Conservation (phyloP, 2,113 vertebrate genomes). For the Motacilla alba region DNA sequence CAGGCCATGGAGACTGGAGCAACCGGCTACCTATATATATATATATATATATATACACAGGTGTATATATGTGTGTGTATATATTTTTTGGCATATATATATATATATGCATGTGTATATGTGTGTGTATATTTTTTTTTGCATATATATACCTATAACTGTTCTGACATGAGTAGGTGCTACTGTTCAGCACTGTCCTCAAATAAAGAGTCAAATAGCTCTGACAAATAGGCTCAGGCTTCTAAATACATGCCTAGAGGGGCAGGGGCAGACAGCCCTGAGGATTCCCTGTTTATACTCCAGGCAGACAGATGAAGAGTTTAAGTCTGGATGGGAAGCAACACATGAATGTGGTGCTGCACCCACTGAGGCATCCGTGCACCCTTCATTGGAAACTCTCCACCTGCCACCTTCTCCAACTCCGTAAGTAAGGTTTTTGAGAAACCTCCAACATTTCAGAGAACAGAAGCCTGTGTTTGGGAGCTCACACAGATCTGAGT, state of each 20-base stretch:
- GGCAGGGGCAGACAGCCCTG: not conserved
- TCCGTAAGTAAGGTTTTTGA: not conserved
- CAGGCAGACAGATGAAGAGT: not conserved
- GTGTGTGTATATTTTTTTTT: accelerated
- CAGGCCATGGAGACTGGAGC: accelerated
- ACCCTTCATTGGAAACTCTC: not conserved
- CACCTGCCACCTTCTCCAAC: not conserved
- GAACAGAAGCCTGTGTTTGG: not conserved
- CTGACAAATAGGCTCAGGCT: not conserved
- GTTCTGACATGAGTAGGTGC: not conserved
- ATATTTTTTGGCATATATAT: too few species aligned
- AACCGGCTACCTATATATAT: not conserved
- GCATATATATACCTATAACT: accelerated
- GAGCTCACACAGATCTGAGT: not conserved
- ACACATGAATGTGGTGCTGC: accelerated
- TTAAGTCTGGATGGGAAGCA: not conserved
- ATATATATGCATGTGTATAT: not conserved
- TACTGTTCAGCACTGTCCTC: not conserved
- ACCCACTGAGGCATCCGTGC: accelerated
- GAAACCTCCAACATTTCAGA: not conserved
- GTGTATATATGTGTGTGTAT: accelerated
- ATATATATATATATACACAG: not conserved
- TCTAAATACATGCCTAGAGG: not conserved
- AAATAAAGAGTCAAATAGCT: not conserved
- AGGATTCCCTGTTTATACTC: not conserved